Evolutionary conservation across 2,888 invertebrate genomes (phyloP).

Genomic region (Petrophora chlorosata): DNA sequence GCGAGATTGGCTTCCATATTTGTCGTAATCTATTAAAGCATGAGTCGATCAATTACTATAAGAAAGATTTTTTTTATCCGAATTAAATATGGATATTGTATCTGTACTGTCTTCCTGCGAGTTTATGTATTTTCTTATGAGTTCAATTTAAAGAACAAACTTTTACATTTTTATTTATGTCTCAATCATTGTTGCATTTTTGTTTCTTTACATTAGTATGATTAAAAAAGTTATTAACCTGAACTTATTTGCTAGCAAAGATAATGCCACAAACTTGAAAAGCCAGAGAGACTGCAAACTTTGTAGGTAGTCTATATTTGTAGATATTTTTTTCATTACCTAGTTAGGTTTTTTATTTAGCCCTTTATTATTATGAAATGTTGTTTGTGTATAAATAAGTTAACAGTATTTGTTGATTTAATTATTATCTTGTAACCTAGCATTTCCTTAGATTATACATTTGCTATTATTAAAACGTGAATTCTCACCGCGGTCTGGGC

Average conservation of each 20-base stretch:
- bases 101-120: slow-evolving; percentile 9
- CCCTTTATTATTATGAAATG: slow-evolving; percentile 16
- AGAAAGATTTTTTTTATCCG: neutral
- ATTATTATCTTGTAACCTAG: slow-evolving; percentile 26
- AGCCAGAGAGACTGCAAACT: slow-evolving; percentile 15
- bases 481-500: slow-evolving; percentile 31
- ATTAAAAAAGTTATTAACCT: no score
- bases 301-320: slow-evolving; percentile 26
- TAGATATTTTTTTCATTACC: slow-evolving; percentile 28
- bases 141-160: neutral
- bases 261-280: neutral
- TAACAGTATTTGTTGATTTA: slow-evolving; percentile 37
- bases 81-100: neutral
- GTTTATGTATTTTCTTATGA: neutral
- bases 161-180: neutral
- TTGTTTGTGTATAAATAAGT: slow-evolving; percentile 30
- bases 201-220: no score
- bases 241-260: slow-evolving; percentile 1
- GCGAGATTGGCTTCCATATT: slow-evolving; percentile 4
- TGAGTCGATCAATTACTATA: no score
- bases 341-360: slow-evolving; percentile 12
- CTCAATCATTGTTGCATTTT: neutral
- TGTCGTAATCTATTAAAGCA: no score
- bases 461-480: slow-evolving; percentile 25
- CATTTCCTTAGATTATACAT: slow-evolving; percentile 31